phyloP scores from a whole-genome alignment of 2,797 vertebrate species.

The Threskiornis aethiopicus region DNA sequence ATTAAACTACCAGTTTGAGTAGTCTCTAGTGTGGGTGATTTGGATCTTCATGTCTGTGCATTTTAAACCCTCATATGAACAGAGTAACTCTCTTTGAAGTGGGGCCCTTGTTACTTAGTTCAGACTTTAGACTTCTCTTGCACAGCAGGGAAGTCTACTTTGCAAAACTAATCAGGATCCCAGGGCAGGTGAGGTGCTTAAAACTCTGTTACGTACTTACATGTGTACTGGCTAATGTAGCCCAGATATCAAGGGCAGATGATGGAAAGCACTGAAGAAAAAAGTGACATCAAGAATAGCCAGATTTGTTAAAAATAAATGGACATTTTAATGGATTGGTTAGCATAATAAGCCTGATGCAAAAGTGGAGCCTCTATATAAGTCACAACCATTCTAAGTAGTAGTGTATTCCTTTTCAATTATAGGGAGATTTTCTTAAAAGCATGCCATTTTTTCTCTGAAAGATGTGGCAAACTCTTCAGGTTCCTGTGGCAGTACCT shows the following conservation, averaged over 20 bases:
- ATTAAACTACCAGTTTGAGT: neutral
- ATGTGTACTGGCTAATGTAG: neutral
- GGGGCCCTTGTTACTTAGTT: neutral
- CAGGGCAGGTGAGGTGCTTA: neutral
- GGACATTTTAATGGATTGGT: neutral
- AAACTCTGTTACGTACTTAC: neutral
- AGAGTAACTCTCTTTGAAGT: neutral
- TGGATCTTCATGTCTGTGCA: neutral
- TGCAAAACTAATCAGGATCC: neutral
- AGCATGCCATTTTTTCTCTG: neutral
- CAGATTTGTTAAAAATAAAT: neutral
- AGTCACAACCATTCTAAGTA: neutral
- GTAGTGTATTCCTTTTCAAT: neutral
- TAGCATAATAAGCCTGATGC: neutral
- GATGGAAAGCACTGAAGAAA: neutral
- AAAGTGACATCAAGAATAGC: neutral
- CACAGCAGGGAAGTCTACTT: neutral
- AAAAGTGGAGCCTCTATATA: neutral
- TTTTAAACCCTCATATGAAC: neutral
- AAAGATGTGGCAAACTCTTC: neutral
- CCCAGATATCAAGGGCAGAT: neutral
- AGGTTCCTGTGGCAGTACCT: neutral
- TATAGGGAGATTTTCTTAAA: neutral
- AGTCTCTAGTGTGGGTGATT: neutral
- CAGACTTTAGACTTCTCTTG: neutral